phyloP scores from a whole-genome alignment of 2,888 invertebrate species.

The Pemphredon lugubris region DNA sequence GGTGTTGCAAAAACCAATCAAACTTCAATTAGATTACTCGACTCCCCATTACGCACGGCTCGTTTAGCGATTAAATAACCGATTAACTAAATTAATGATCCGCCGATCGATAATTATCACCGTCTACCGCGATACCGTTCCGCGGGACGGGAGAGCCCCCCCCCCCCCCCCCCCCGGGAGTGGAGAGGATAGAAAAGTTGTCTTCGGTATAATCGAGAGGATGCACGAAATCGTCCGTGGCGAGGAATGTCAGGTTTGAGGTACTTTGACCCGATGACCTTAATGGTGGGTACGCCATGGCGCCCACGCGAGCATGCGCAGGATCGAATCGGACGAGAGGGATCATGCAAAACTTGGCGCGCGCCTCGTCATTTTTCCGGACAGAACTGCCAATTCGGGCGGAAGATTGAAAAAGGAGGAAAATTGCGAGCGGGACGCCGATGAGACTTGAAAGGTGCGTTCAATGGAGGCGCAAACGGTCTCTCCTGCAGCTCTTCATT shows the following conservation, averaged over 20 bases:
- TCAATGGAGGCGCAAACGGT: conserved; percentile 46
- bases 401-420: conserved; percentile 39
- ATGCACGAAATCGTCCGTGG: conserved; percentile 49
- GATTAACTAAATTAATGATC: conserved; percentile 22
- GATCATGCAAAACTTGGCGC: conserved; percentile 35
- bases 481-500: conserved; percentile 36
- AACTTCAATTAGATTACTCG: conserved; percentile 4
- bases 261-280: conserved; percentile 56
- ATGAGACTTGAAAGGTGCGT: conserved; percentile 36
- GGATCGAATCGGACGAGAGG: conserved; percentile 1
- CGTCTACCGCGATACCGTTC: too few species aligned
- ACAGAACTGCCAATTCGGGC: conserved; percentile 21
- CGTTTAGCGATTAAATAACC: conserved; percentile 7
- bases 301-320: conserved; percentile 39
- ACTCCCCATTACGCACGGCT: not conserved
- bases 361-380: conserved; percentile 26
- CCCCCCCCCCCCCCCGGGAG: too few species aligned
- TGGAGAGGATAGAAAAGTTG: too few species aligned
- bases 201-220: conserved; percentile 38
- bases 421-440: conserved; percentile 20
- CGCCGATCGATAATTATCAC: not conserved
- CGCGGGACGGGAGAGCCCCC: too few species aligned
- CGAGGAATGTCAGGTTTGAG: conserved; percentile 51
- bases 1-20: too few species aligned
- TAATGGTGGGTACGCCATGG: conserved; percentile 46